Conservation (phyloP, 2,797 vertebrate genomes). For the Anolis apletophallus region DNA sequence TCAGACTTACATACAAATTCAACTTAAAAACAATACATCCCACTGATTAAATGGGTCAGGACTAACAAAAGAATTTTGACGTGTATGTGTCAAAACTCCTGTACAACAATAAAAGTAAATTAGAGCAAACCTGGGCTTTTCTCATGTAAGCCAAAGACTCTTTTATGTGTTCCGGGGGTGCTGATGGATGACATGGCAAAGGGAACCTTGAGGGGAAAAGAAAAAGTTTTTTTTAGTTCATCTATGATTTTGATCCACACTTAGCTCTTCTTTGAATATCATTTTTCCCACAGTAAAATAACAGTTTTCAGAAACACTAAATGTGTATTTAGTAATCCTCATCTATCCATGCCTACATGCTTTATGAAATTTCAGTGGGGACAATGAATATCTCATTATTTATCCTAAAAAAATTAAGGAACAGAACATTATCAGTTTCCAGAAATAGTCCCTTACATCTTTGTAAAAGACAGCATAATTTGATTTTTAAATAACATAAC, state of each 20-base stretch:
- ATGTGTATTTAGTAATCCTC: neutral
- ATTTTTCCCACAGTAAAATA: neutral
- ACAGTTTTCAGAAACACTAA: slow-evolving; percentile 3
- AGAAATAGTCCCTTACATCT: neutral
- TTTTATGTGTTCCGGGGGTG: slow-evolving; percentile 92
- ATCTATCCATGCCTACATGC: neutral
- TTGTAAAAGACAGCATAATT: neutral
- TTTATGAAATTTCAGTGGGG: neutral
- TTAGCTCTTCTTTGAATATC: slow-evolving; percentile 7
- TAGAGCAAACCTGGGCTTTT: slow-evolving; percentile 91
- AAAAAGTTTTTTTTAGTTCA: slow-evolving; percentile 42
- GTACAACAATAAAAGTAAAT: slow-evolving; percentile 34
- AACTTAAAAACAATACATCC: neutral
- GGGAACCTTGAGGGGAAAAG: slow-evolving; percentile 83
- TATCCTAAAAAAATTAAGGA: slow-evolving; percentile 5
- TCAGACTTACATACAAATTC: too few species aligned
- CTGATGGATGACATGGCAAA: slow-evolving; percentile 83
- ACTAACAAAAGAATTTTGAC: too few species aligned
- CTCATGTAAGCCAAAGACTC: slow-evolving; percentile 97
- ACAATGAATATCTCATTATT: neutral
- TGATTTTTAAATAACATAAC: neutral
- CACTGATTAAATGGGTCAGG: too few species aligned
- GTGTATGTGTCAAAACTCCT: neutral
- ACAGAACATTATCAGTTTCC: neutral
- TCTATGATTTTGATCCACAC: neutral